Percentiles rank a stretch among this genome's conserved stretches.
Evolutionary conservation across 2,888 invertebrate genomes (phyloP).

Genomic region (Callimorpha dominula): DNA sequence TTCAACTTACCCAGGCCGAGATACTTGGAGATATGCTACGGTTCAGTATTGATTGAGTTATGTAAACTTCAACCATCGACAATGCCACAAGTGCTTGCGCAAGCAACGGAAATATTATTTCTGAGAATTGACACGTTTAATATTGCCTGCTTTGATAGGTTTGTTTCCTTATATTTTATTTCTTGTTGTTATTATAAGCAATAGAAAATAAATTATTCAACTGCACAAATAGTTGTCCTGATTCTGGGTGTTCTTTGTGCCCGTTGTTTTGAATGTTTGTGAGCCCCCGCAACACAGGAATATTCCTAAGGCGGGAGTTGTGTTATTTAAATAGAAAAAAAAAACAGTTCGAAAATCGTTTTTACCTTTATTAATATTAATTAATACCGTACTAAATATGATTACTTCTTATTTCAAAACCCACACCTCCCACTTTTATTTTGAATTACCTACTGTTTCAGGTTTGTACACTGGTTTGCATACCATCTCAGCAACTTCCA

Average conservation of each 20-base stretch:
- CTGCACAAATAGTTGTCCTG: too few relatives aligned
- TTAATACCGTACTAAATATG: too few relatives aligned
- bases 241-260: too few relatives aligned
- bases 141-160: conserved; percentile 97
- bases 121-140: conserved; percentile 99
- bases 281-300: too few relatives aligned
- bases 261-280: too few relatives aligned
- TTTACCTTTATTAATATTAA: too few relatives aligned
- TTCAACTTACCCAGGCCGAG: conserved; percentile 97
- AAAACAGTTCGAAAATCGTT: too few relatives aligned
- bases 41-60: conserved; percentile 97
- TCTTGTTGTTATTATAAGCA: neutral
- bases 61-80: conserved; percentile 98
- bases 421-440: too few relatives aligned
- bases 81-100: conserved; percentile 98
- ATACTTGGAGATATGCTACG: conserved; percentile 97
- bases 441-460: conserved; percentile 68
- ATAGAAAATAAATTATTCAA: too few relatives aligned
- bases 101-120: conserved; percentile 98
- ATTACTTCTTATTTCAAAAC: neutral
- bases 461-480: conserved; percentile 98
- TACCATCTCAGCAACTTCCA: conserved; percentile 99
- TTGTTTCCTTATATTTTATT: conserved; percentile 36
- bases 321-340: too few relatives aligned
- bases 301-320: too few relatives aligned